Evolutionary conservation across 2,797 vertebrate species (phyloP), one percentile per base, ranked within the genome.

Genomic region (Epinephelus coioides): DNA sequence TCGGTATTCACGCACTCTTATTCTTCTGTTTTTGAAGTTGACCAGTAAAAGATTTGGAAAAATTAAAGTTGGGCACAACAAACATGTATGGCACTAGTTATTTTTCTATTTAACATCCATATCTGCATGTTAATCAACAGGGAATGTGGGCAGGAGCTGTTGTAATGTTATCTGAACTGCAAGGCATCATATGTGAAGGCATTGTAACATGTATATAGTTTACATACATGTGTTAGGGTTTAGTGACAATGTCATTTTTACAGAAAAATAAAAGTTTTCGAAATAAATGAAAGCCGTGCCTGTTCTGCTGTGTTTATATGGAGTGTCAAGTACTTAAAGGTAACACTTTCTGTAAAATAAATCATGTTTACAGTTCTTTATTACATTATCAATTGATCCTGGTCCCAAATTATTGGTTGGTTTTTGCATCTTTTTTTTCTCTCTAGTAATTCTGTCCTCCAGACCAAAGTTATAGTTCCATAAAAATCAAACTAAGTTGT

Each of bases 51-150:
- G 92, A 92, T 89, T 88, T 51, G 90, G 90, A 89, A 95, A 94
- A 94, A 91, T 94, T 90, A 76, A 82, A 90, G 91, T 86, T 95
- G 93, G 84, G 70, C 73, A 91, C 91, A 95, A 95, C 78, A 96
- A 70, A 43, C 6, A 27, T 56, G 50, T 53, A 51, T 64, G 21
- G 21, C 47, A 81, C 70, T 66, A 69, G 34, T 71, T 86, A 12
- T 63, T 69, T 68, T 59, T 64, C 27, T 43, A 4, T 79, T 71
- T 4, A 21, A 23, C 40, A 62, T n/a, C 44, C 19, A 2, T 69
- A 53, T 63, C 46, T 81, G 69, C 55, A 76, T 81, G 72, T 40
- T 30, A 74, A 76, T 59, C 63, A 14, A 13, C 59, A 54, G 6
- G 21, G 40, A 30, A 15, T 56, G 18, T 60, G 21, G 44, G 4